These are phyloP conservation scores for Dendroctonus ponderosae DNA, from an alignment of 1,140 invertebrate species.

Conservation along the genomic window DNA sequence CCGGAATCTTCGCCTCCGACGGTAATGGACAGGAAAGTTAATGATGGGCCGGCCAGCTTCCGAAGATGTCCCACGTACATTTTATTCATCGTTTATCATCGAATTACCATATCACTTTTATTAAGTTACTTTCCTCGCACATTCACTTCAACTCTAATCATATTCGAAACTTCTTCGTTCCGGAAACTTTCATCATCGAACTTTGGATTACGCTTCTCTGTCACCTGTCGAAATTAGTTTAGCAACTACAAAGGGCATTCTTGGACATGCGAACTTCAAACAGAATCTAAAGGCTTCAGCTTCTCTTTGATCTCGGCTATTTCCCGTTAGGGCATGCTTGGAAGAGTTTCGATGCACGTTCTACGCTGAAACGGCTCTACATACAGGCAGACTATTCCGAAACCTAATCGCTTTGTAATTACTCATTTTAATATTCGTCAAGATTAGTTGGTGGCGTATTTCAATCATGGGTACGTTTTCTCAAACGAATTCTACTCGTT, in stretches of 20 bases:
- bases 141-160: no score
- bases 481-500: no score
- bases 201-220: conserved; percentile 9
- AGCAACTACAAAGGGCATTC: conserved; percentile 15
- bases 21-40: conserved; percentile 12
- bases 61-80: background rate
- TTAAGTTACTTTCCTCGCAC: no score
- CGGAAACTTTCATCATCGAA: conserved; percentile 3
- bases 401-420: no score
- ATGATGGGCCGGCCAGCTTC: background rate
- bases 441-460: no score
- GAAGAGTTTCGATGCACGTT: conserved; percentile 1
- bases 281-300: background rate
- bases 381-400: no score
- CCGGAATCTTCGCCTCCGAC: conserved; percentile 10
- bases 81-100: no score
- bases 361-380: background rate
- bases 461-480: no score
- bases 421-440: no score
- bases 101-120: no score
- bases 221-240: conserved; percentile 18
- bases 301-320: conserved; percentile 6
- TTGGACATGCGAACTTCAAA: conserved; percentile 6
- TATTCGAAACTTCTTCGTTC: no score
- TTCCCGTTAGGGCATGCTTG: background rate